Evolutionary conservation across 2,888 invertebrate species (phyloP).

Genomic region (Nasonovia ribisnigri): DNA sequence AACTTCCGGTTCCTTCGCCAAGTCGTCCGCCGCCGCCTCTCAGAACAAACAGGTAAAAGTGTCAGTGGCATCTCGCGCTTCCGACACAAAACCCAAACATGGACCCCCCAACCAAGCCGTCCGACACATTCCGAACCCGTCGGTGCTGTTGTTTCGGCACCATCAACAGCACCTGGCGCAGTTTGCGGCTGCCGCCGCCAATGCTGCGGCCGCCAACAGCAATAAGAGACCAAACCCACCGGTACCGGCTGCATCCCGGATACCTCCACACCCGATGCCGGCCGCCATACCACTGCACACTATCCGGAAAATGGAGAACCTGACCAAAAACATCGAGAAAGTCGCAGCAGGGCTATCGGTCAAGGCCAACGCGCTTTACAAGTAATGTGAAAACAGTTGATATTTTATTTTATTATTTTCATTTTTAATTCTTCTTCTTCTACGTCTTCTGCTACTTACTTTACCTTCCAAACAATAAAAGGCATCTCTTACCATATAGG

Average conservation of each 20-base stretch:
- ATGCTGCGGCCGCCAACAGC: constrained; percentile 19
- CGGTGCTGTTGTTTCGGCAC: constrained; percentile 74
- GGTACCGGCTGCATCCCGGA: background rate
- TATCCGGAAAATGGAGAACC: constrained; percentile 68
- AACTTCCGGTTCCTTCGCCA: constrained; percentile 2
- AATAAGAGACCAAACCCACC: background rate
- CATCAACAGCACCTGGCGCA: constrained; percentile 68
- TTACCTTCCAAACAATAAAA: background rate
- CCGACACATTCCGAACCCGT: constrained; percentile 77
- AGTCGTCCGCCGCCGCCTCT: background rate
- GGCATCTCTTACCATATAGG: background rate
- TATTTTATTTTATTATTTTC: background rate
- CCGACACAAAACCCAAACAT: constrained; percentile 69
- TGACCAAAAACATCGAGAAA: constrained; percentile 69
- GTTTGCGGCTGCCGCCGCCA: constrained; percentile 42
- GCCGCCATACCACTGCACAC: constrained; percentile 67
- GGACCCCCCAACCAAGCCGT: constrained; percentile 74
- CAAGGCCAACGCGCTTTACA: constrained; percentile 61
- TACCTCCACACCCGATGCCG: constrained; percentile 66
- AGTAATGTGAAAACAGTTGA: constrained; percentile 34
- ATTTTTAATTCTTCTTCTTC: background rate
- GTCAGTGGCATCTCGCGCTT: background rate
- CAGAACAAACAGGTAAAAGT: constrained; percentile 35
- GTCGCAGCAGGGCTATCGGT: constrained; percentile 69
- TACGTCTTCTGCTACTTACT: background rate